Base-by-base conservation (phyloP, 1,140 invertebrate genomes). In the Leptinotarsa lineolata region DNA sequence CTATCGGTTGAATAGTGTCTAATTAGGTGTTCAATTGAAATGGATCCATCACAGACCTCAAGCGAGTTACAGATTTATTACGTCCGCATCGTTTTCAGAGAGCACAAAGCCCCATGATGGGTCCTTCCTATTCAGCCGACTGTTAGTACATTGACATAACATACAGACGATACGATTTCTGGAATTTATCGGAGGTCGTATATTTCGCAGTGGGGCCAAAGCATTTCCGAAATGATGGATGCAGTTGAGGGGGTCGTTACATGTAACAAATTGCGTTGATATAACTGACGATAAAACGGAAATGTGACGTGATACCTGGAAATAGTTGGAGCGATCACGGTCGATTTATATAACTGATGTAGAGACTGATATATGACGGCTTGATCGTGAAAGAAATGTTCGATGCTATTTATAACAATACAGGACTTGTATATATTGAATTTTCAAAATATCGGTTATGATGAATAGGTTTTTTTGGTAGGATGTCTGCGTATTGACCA, bases 141-240 rank as follows among this genome's bases (percentile, higher is more conserved):
- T 54, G 48, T 54, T 1, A 54, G 48, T 54, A n/a, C 48, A 54
- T 54, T n/a, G 48, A 54, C 48, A n/a, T 54, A 4, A 54, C 48
- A n/a, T 54, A n/a, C 48, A 54, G 48, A 15, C 13, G 48, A n/a
- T 15, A 54, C 48, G n/a, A 54, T 54, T 54, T 54, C 48, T n/a
- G 48, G 48, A 54, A 54, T 54, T 54, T 54, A 54, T 54, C 48
- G 48, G n/a, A 54, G 48, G 48, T 54, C 48, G n/a, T 54, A 54
- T 54, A 54, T 54, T 54, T n/a, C n/a, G 13, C 48, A 4, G 15
- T n/a, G 48, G n/a, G 48, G 30, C 30, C 30, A 30, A 30, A 30
- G 6, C 30, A 54, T 16, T 54, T 54, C 6, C 48, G 48, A 54
- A 54, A 54, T 54, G 48, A 54, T 54, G 48, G 48, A 54, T 54